These are phyloP conservation scores for Callimorpha dominula DNA, from an alignment of 2,888 invertebrate species.

Conservation along the genomic window DNA sequence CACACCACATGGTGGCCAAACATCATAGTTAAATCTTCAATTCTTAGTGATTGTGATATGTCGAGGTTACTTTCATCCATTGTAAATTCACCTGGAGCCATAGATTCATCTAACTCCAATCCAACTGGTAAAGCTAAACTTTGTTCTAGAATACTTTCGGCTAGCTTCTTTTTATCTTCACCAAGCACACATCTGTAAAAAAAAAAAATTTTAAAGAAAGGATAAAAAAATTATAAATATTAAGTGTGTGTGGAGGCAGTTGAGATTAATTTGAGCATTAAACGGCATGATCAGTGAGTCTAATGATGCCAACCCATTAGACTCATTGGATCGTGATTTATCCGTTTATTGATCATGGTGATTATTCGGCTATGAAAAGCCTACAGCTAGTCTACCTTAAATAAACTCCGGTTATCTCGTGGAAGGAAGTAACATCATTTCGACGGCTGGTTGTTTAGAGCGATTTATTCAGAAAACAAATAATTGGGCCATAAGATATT, in stretches of 20 bases:
- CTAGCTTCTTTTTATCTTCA: conserved; percentile 81
- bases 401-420: too few relatives aligned
- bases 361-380: too few relatives aligned
- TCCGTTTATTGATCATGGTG: too few relatives aligned
- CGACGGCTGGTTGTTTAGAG: too few relatives aligned
- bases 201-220: background rate
- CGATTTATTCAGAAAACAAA: too few relatives aligned
- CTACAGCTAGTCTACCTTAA: too few relatives aligned
- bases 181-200: conserved; percentile 79
- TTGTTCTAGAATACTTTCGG: conserved; percentile 82
- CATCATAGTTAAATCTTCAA: conserved; percentile 82
- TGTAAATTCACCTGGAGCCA: conserved; percentile 79
- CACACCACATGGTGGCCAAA: conserved; percentile 80
- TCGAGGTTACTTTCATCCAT: conserved; percentile 81
- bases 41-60: conserved; percentile 76
- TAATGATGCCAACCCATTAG: too few relatives aligned
- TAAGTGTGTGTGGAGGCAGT: background rate
- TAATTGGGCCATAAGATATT: too few relatives aligned
- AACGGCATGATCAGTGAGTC: too few relatives aligned
- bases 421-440: too few relatives aligned
- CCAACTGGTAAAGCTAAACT: conserved; percentile 82
- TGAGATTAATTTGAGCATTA: too few relatives aligned
- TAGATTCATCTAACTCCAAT: conserved; percentile 79
- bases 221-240: background rate
- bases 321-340: too few relatives aligned